Conservation (phyloP, 30 jellyfish, hydroid and myxozoan species). For the Clytia hemisphaerica region DNA sequence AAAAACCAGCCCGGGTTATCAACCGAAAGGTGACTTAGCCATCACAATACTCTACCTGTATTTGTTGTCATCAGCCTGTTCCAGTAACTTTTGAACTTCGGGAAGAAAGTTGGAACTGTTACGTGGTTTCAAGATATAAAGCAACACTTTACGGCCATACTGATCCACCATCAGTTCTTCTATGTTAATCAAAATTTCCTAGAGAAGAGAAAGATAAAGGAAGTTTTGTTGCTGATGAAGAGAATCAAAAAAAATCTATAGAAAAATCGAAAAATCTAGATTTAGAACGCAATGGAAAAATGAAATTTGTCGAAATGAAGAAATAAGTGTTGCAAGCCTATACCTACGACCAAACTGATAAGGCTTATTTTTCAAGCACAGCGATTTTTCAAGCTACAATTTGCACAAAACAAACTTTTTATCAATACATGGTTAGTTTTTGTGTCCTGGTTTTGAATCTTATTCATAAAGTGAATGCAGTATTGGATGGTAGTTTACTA, state of each 20-base stretch:
- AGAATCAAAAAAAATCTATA: neutral
- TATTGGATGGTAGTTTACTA: too few species aligned
- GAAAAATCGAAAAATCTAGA: neutral
- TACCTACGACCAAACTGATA: too few species aligned
- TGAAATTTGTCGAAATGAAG: neutral
- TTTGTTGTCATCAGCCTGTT: slow-evolving; percentile 66
- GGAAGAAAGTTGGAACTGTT: slow-evolving; percentile 54
- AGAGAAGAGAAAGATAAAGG: neutral
- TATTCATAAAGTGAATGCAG: too few species aligned
- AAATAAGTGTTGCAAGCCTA: neutral
- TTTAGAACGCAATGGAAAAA: neutral
- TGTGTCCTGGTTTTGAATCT: too few species aligned
- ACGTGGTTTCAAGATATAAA: slow-evolving; percentile 69
- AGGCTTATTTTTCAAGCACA: too few species aligned
- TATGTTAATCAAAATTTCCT: slow-evolving; percentile 69
- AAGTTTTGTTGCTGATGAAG: too few species aligned
- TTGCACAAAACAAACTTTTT: too few species aligned
- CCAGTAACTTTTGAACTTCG: slow-evolving; percentile 13
- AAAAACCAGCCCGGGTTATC: too few species aligned
- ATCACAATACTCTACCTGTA: slow-evolving; percentile 5
- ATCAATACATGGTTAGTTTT: too few species aligned
- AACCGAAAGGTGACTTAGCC: neutral
- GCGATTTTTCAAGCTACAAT: too few species aligned
- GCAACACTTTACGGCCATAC: slow-evolving; percentile 80
- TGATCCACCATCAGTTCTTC: slow-evolving; percentile 50